phyloP scores from a whole-genome alignment of 2,888 invertebrate species.

The Callyntrura sp. region DNA sequence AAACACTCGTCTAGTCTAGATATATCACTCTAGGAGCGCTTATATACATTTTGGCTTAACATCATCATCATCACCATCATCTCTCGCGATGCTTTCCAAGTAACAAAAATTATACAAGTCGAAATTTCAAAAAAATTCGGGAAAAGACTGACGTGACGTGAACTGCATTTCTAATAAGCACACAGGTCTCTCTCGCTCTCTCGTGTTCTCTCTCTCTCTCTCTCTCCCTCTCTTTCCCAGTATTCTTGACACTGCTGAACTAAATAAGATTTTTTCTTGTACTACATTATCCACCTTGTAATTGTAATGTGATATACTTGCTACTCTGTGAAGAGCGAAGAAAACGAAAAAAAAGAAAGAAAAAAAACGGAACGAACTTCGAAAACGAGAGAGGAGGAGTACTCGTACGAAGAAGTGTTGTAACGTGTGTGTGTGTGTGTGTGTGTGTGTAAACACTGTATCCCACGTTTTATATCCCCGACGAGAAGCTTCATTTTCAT shows the following conservation, averaged over 20 bases:
- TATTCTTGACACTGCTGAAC: constrained; percentile 43
- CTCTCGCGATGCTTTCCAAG: background rate
- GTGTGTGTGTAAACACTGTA: too few species aligned
- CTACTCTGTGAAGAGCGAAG: background rate
- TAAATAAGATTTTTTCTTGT: constrained; percentile 22
- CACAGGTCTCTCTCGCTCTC: constrained; percentile 1
- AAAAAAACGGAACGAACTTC: too few species aligned
- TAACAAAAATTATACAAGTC: constrained; percentile 1
- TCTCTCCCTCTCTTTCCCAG: too few species aligned
- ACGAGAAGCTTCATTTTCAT: constrained; percentile 21
- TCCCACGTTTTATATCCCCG: too few species aligned
- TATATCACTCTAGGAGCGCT: constrained; percentile 20
- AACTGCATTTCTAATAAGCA: constrained; percentile 49
- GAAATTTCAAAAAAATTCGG: constrained; percentile 42
- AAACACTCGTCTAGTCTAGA: background rate
- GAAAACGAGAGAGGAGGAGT: constrained; percentile 17
- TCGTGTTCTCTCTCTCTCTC: too few species aligned
- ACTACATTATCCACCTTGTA: too few species aligned
- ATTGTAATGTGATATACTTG: too few species aligned
- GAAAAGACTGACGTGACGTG: constrained; percentile 28
- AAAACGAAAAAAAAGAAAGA: constrained; percentile 8
- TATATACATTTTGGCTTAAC: constrained; percentile 8
- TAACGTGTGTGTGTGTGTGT: too few species aligned
- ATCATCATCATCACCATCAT: constrained; percentile 18
- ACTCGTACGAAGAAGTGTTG: too few species aligned